Percentiles rank a stretch among this genome's conserved stretches.
Conservation (phyloP, 37 sponge, comb jelly and placozoan species). For the Geodia barretti region DNA sequence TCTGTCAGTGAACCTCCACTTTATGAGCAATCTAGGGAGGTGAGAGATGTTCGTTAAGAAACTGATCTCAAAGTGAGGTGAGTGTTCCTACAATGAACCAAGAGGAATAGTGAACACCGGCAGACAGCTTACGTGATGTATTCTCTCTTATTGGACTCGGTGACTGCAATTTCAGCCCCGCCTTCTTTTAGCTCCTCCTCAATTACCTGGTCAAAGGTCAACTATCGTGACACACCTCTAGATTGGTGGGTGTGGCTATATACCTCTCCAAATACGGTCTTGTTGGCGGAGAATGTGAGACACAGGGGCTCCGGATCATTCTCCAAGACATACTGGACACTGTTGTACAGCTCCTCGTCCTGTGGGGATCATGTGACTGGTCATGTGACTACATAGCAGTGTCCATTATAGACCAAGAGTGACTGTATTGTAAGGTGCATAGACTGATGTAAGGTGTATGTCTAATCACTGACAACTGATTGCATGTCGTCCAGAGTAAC, state of each 20-base stretch:
- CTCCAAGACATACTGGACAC: conserved; percentile 91
- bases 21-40: conserved; percentile 75
- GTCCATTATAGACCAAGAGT: too few relatives aligned
- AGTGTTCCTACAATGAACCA: background rate
- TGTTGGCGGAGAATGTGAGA: conserved; percentile 81
- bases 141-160: conserved; percentile 87
- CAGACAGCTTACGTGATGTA: conserved; percentile 76
- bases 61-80: background rate
- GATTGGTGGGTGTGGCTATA: too few relatives aligned
- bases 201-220: conserved; percentile 42
- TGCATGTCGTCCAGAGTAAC: conserved; percentile 95
- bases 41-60: background rate
- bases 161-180: conserved; percentile 87
- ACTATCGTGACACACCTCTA: background rate
- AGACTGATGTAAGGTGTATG: background rate
- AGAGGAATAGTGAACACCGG: background rate
- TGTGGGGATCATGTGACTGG: too few relatives aligned
- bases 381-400: too few relatives aligned
- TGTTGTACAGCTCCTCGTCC: conserved; percentile 91
- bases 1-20: conserved; percentile 91
- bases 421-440: too few relatives aligned
- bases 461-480: conserved; percentile 70
- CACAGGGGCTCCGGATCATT: conserved; percentile 94
- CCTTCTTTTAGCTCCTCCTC: conserved; percentile 81
- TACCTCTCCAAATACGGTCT: conserved; percentile 88